A percentile compares a stretch with the other conserved stretches of the same genome.
These are phyloP conservation scores for Diachasma alloeum DNA, from an alignment of 1,140 invertebrate genomes.

Conservation along the genomic window DNA sequence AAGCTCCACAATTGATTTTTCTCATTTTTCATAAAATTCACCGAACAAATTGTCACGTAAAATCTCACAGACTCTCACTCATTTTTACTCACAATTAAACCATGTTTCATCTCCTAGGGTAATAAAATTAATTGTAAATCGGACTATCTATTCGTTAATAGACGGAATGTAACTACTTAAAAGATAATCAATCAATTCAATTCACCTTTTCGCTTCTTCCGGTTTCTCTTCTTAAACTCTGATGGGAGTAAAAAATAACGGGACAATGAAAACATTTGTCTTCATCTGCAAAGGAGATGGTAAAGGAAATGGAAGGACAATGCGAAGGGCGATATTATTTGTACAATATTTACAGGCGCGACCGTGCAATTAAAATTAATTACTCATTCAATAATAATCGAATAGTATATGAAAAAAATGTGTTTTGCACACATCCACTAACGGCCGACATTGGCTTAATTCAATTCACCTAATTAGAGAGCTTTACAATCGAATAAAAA, in stretches of 20 bases:
- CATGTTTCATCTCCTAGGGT: neutral
- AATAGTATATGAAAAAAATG: neutral
- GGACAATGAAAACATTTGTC: neutral
- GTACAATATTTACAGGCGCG: conserved; percentile 24
- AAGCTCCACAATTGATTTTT: conserved; percentile 11
- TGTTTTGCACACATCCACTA: neutral
- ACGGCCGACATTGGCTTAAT: neutral
- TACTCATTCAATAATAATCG: conserved; percentile 12
- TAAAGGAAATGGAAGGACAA: neutral
- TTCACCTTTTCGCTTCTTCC: neutral
- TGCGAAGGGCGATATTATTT: conserved; percentile 16
- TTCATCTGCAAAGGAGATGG: neutral
- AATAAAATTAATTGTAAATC: conserved; percentile 4
- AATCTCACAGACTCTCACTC: neutral
- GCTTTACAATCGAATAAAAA: neutral
- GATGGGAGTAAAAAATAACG: conserved; percentile 14
- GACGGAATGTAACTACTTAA: conserved; percentile 2
- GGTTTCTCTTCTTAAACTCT: neutral
- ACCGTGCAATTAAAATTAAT: conserved; percentile 12
- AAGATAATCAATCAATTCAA: neutral
- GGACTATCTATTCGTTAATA: conserved; percentile 8
- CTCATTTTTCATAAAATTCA: neutral
- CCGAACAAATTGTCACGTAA: neutral
- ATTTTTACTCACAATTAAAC: neutral
- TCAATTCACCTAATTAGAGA: neutral